Evolutionary conservation across 2,113 vertebrate species (phyloP).

Genomic region (Notarius quadriscutis): DNA sequence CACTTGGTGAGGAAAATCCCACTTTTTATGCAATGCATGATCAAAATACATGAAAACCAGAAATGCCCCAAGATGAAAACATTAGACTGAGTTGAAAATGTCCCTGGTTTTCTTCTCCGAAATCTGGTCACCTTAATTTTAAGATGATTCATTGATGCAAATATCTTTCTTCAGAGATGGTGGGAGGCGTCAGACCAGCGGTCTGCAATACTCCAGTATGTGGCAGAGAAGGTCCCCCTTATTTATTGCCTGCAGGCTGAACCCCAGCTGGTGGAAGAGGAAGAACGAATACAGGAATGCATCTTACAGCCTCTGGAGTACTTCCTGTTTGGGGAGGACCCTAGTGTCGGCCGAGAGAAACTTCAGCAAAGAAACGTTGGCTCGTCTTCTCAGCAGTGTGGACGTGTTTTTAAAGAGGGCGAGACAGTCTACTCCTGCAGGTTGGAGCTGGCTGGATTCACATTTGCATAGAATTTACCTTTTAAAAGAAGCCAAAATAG

Average conservation of each 20-base stretch:
- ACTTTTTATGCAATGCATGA: too few relatives aligned
- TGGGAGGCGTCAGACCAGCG: slow-evolving; percentile 80
- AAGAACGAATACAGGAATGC: slow-evolving; percentile 75
- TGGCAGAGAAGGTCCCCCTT: slow-evolving; percentile 86
- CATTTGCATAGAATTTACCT: neutral
- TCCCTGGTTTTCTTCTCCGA: too few relatives aligned
- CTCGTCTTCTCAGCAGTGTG: slow-evolving; percentile 87
- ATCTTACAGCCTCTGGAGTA: slow-evolving; percentile 87
- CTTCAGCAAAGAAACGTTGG: slow-evolving; percentile 75
- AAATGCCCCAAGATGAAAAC: too few relatives aligned
- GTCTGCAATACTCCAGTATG: slow-evolving; percentile 76
- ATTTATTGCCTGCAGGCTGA: slow-evolving; percentile 83
- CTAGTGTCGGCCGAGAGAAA: slow-evolving; percentile 83
- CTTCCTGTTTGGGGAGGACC: slow-evolving; percentile 90
- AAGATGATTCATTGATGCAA: neutral
- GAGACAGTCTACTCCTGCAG: slow-evolving; percentile 99
- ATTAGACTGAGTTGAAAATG: too few relatives aligned
- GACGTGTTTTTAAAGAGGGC: slow-evolving; percentile 94
- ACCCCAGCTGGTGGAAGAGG: slow-evolving; percentile 81
- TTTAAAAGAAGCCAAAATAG: neutral
- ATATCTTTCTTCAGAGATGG: slow-evolving; percentile 78
- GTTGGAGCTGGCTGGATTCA: slow-evolving; percentile 66
- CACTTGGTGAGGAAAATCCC: too few relatives aligned
- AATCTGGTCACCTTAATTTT: too few relatives aligned
- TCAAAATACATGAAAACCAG: too few relatives aligned